phyloP scores from a whole-genome alignment of 2,797 vertebrate genomes.

The Eutrigla gurnardus region DNA sequence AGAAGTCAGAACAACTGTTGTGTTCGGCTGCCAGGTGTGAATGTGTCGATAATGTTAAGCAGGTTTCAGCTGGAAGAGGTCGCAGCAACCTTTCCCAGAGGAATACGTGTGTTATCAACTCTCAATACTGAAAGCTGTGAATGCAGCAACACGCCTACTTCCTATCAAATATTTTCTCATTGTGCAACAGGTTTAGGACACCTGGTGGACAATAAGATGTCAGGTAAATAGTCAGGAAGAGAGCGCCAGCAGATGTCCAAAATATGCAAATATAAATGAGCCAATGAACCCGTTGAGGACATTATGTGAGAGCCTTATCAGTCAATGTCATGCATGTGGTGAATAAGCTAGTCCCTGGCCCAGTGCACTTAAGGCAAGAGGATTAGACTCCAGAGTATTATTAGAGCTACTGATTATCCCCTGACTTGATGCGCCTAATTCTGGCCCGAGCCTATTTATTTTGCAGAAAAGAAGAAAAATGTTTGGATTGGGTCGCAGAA shows the following conservation, averaged over 20 bases:
- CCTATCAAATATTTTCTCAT: constrained; percentile 30
- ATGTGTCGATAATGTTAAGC: constrained; percentile 38
- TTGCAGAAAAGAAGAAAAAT: constrained; percentile 70
- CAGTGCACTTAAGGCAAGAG: constrained; percentile 84
- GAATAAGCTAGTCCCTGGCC: constrained; percentile 67
- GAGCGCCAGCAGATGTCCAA: constrained; percentile 3
- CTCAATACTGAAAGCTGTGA: constrained; percentile 21
- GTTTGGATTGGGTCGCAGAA: constrained; percentile 64
- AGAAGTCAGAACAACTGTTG: too few species aligned
- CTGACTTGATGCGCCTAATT: constrained; percentile 82
- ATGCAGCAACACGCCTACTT: constrained; percentile 11
- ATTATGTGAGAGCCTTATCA: constrained; percentile 55
- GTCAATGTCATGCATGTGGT: constrained; percentile 58
- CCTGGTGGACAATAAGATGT: constrained; percentile 21
- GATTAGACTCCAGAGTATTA: constrained; percentile 90
- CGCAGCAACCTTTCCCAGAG: constrained; percentile 18
- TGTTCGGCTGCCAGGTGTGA: constrained; percentile 27
- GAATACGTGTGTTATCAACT: constrained; percentile 46
- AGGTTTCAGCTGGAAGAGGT: constrained; percentile 25
- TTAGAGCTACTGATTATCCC: constrained; percentile 88
- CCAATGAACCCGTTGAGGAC: constrained; percentile 29
- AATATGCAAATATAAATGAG: constrained; percentile 30
- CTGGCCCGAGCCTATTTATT: constrained; percentile 73
- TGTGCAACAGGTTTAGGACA: constrained; percentile 18
- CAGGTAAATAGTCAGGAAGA: constrained; percentile 1